Conservation (phyloP, 2,113 vertebrate species). For the Acanthisitta chloris region DNA sequence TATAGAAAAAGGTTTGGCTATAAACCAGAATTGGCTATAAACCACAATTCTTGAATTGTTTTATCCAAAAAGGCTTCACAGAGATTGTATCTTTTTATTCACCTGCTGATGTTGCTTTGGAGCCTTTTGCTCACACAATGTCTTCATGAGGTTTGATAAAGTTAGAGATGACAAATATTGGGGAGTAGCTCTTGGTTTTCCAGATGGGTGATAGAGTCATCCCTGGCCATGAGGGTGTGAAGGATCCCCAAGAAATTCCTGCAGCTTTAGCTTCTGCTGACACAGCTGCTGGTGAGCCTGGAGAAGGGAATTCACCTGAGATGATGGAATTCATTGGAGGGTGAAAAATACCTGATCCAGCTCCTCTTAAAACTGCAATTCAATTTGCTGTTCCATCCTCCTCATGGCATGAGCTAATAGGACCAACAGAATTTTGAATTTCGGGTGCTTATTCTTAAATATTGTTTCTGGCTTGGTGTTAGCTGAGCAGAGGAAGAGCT, state of each 20-base stretch:
- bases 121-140: accelerated
- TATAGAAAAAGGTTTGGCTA: neutral
- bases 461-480: neutral
- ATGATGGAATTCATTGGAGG: neutral
- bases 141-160: neutral
- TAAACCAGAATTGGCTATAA: neutral
- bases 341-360: neutral
- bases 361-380: neutral
- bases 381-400: neutral
- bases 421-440: neutral
- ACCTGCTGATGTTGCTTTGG: neutral
- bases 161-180: neutral
- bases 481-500: neutral
- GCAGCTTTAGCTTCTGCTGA: neutral
- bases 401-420: neutral
- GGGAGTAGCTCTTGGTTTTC: neutral
- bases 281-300: neutral
- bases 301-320: neutral
- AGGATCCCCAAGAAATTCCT: neutral
- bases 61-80: neutral
- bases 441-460: neutral
- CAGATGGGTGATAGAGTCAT: neutral
- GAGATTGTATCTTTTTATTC: neutral
- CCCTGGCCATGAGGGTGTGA: neutral
- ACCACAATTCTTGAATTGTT: neutral